Evolutionary conservation across 2,797 vertebrate species (phyloP), one percentile per base, ranked within the genome.

Genomic region (Strix occidentalis): DNA sequence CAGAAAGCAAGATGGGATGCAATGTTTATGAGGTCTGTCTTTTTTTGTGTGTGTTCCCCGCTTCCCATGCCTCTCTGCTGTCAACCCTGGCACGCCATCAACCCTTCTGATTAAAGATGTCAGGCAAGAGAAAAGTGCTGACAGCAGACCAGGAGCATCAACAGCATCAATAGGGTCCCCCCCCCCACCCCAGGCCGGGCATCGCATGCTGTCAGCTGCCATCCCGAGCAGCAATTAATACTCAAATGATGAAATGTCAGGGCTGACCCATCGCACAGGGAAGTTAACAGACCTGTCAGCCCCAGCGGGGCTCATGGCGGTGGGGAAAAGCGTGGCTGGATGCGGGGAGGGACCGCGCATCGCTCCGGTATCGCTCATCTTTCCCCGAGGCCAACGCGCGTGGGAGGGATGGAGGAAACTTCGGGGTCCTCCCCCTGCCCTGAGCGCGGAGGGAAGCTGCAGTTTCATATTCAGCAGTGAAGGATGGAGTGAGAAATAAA

Each of bases 191-290:
- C 54, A 66, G 25, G 39, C 96, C 58, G 79, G 85, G 97, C 97
- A 97, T 97, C 97, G 95, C 82, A 60, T 89, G 79, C 74, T 95
- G 91, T 98, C 98, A 98, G 93, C 95, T 94, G 82, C 94, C 90
- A 95, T 95, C 97, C 97, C 98, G 96, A 97, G 98, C 97, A 97
- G 96, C 96, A 98, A 98, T 98, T 97, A 97, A 96, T 86, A 80
- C 96, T 96, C 97, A 97, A 97, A 98, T 85, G 93, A 97, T 96
- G 97, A 98, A 97, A 98, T 96, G 91, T 94, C 97, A 97, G 95
- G 97, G 89, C 96, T 97, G 98, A 98, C 95, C 97, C 97, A 90
- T 80, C 95, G 72, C 92, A 96, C 50, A 87, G 95, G 82, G 95
- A 60, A 21, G 33, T 6, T 29, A 68, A 25, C 7, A n/a, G 48